Conservation (phyloP, 1,140 invertebrate species). For the Drosophila sulfurigaster region DNA sequence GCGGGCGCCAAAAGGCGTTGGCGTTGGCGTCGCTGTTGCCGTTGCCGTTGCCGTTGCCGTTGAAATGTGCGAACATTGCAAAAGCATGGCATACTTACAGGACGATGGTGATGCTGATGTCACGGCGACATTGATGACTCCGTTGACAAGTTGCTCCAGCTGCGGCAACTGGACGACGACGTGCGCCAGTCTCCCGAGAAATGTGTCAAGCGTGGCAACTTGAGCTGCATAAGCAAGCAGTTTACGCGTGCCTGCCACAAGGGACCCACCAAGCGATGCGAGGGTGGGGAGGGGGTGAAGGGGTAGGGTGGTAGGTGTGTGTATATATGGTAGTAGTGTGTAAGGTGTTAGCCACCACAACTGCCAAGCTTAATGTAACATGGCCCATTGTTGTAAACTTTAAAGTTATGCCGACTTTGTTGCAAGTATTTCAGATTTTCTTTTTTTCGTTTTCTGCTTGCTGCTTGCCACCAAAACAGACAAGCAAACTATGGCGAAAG, state of each 20-base stretch:
- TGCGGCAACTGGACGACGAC: slow-evolving; percentile 48
- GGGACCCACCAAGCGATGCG: slow-evolving; percentile 5
- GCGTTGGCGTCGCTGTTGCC: background rate
- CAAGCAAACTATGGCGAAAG: slow-evolving; percentile 63
- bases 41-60: background rate
- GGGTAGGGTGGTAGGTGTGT: too few species aligned
- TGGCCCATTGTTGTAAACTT: slow-evolving; percentile 58
- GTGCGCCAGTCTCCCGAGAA: slow-evolving; percentile 71
- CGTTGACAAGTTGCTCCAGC: slow-evolving; percentile 72
- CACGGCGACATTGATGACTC: slow-evolving; percentile 80
- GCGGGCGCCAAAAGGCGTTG: slow-evolving; percentile 2
- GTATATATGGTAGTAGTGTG: background rate
- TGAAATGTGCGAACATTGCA: slow-evolving; percentile 72
- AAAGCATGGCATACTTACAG: slow-evolving; percentile 74
- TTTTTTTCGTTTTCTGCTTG: slow-evolving; percentile 1
- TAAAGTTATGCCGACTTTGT: slow-evolving; percentile 46
- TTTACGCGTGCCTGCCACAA: slow-evolving; percentile 33
- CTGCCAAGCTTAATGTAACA: slow-evolving; percentile 27
- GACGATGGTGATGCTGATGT: slow-evolving; percentile 61
- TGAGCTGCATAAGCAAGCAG: slow-evolving; percentile 78
- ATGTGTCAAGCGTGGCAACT: slow-evolving; percentile 80
- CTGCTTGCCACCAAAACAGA: background rate
- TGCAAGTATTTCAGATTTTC: slow-evolving; percentile 38
- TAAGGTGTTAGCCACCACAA: slow-evolving; percentile 30
- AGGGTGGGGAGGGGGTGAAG: background rate